A percentile compares a stretch with the other conserved stretches of the same genome.
These are phyloP conservation scores for Chironomus tepperi DNA, from an alignment of 1,140 invertebrate species.

Conservation along the genomic window DNA sequence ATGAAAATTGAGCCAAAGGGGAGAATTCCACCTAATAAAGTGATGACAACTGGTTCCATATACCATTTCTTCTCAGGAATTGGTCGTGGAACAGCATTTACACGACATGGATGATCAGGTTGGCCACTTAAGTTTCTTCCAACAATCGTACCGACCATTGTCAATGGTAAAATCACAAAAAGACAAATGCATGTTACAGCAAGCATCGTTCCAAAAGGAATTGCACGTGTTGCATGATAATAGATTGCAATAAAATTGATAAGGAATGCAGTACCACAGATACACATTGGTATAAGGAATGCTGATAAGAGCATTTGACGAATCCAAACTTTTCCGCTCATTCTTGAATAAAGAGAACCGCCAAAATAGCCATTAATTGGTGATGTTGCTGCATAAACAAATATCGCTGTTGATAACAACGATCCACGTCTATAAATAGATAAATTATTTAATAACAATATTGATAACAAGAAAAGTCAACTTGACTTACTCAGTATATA, in stretches of 20 bases:
- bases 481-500: slow-evolving; percentile 86
- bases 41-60: slow-evolving; percentile 95
- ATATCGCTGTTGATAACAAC: slow-evolving; percentile 91
- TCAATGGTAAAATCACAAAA: slow-evolving; percentile 96
- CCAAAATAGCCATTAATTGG: slow-evolving; percentile 98
- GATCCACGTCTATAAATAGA: slow-evolving; percentile 66
- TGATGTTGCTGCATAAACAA: slow-evolving; percentile 94
- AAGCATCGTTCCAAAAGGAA: slow-evolving; percentile 98
- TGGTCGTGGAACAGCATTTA: slow-evolving; percentile 97
- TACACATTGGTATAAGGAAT: slow-evolving; percentile 81
- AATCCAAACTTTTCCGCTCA: slow-evolving; percentile 95
- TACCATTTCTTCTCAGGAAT: slow-evolving; percentile 99
- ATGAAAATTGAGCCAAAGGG: slow-evolving; percentile 99
- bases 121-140: slow-evolving; percentile 93
- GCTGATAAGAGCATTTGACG: slow-evolving; percentile 95
- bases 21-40: slow-evolving; percentile 89
- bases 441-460: slow-evolving; percentile 50
- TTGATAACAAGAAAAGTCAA: slow-evolving; percentile 54
- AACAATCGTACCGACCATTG: slow-evolving; percentile 88
- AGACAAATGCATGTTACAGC: slow-evolving; percentile 95
- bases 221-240: slow-evolving; percentile 96
- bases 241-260: slow-evolving; percentile 99
- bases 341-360: slow-evolving; percentile 88
- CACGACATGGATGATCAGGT: slow-evolving; percentile 93
- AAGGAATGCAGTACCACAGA: slow-evolving; percentile 94